Evolutionary conservation across 53 echinoderm and acorn worm genomes (phyloP), one percentile per base, ranked within the genome.

Genomic region (Holothuria leucospilota): DNA sequence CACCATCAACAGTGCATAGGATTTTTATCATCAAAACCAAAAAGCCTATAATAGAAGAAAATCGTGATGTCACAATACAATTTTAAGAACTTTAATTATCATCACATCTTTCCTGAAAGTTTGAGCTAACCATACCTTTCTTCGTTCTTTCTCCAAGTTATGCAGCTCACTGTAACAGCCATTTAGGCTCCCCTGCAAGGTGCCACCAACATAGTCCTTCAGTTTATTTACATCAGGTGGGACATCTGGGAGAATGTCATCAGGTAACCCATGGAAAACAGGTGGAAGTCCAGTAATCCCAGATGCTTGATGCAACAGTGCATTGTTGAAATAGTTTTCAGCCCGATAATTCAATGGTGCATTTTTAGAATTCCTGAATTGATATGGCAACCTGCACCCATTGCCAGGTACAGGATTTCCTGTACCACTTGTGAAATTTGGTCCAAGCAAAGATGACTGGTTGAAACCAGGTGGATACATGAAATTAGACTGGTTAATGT

Each of bases 141-240:
- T 84, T 42, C 91, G 56, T 46, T 91, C 91, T 69, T 68, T 85
- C 40, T 91, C 91, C 25, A 91, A 51, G 69, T 77, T 88, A 30
- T 88, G 91, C 3, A 88, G 77, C 62, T 91, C 84, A 46, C 56
- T 80, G 80, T 60, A 80, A 61, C 80, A 80, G 13, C 80, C 80
- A 30, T 80, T 80, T 10, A 80, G 39, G 23, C 80, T 80, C 20
- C 80, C 80, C 27, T 80, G 59, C 38, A 80, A 58, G 59, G 80
- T 80, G 27, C 21, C 34, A 58, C 80, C 80, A 15, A 80, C 80
- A 39, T 60, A 59, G 60, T 80, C 80, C 80, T 80, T 80, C 21
- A 25, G 16, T 52, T 20, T 49, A 51, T 61, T 59, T 11, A 20
- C 24, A 13, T 61, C 39, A 14, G 38, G 56, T 59, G 58, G 27